A percentile compares a stretch with the other conserved stretches of the same genome.
These are phyloP conservation scores for Otolemur crassicaudatus DNA, from an alignment of 2,797 vertebrate species.

Conservation along the genomic window DNA sequence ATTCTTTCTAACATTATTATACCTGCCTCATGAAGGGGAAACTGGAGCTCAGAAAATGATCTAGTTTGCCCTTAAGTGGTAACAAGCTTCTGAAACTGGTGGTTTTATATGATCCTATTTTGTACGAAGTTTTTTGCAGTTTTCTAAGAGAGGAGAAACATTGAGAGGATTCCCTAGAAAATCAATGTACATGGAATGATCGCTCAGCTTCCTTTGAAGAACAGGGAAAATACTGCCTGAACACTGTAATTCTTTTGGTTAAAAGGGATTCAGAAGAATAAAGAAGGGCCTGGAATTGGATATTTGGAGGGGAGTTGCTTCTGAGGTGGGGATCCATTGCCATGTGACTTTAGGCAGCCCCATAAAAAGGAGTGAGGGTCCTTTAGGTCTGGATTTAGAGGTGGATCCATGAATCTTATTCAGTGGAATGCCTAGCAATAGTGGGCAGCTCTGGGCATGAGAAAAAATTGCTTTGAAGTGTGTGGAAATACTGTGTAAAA, in stretches of 20 bases:
- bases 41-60: background rate
- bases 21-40: background rate
- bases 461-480: background rate
- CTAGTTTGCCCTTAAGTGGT: background rate
- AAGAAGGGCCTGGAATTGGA: background rate
- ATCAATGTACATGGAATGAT: background rate
- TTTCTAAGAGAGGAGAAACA: background rate
- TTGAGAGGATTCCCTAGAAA: background rate
- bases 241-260: background rate
- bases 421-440: background rate
- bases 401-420: background rate
- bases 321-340: background rate
- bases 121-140: background rate
- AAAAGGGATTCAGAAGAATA: background rate
- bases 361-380: background rate
- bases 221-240: background rate
- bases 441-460: background rate
- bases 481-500: background rate
- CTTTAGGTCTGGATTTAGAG: background rate
- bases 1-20: background rate
- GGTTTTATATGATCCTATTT: background rate
- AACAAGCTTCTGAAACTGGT: conserved; percentile 1
- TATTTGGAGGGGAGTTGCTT: background rate
- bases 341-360: background rate
- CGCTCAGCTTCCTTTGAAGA: background rate